A percentile compares a stretch with the other conserved stretches of the same genome.
Evolutionary conservation across 2,888 invertebrate species (phyloP).

Genomic region (Mayetiola destructor): DNA sequence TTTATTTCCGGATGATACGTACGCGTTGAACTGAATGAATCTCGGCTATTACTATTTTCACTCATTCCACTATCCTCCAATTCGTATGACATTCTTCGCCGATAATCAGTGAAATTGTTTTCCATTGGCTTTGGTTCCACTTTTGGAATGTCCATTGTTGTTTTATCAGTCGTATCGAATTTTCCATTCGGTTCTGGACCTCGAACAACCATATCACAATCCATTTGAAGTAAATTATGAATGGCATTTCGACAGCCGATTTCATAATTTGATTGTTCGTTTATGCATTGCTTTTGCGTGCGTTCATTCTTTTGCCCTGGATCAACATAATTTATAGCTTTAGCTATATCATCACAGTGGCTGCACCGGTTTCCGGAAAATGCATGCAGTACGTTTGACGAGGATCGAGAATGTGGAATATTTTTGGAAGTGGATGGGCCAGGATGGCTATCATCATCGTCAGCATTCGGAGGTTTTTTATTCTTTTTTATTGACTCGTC

Average conservation of each 20-base stretch:
- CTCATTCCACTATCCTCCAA: neutral
- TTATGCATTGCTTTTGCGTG: neutral
- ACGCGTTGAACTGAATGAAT: neutral
- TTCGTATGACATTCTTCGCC: neutral
- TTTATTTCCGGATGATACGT: neutral
- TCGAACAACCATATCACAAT: neutral
- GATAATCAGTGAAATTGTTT: neutral
- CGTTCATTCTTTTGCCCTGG: neutral
- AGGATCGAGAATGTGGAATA: neutral
- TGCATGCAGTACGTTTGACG: neutral
- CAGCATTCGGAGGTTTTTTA: neutral
- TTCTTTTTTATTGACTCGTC: neutral
- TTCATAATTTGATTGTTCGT: neutral
- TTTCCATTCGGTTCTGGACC: neutral
- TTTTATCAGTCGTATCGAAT: neutral
- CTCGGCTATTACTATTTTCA: neutral
- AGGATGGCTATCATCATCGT: neutral
- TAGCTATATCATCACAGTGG: conserved; percentile 2
- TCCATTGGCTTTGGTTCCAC: neutral
- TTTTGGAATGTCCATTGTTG: neutral
- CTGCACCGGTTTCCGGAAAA: conserved; percentile 1
- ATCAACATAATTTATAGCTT: neutral
- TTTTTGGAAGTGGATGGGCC: neutral
- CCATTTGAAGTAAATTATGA: neutral
- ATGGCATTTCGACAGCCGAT: neutral